These are phyloP conservation scores for Sinosuthora webbiana DNA, from an alignment of 2,113 vertebrate species.

Conservation along the genomic window DNA sequence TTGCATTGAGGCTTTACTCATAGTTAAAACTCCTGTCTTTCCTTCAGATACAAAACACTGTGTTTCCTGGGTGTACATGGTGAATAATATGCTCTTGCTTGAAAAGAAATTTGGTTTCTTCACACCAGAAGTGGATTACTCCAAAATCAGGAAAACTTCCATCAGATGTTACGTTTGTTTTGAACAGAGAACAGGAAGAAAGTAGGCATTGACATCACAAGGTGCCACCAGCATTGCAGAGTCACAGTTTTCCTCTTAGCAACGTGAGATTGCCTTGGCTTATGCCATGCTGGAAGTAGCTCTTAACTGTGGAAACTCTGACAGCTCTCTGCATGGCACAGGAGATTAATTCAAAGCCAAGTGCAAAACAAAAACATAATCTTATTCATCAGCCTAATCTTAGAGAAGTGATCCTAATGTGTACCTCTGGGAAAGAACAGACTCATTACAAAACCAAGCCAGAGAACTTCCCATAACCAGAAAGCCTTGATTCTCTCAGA, in stretches of 20 bases:
- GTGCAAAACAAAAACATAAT: constrained; percentile 18
- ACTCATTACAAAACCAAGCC: not conserved
- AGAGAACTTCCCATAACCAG: not conserved
- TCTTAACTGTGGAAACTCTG: not conserved
- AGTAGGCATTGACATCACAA: not conserved
- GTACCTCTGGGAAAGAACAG: not conserved
- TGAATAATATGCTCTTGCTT: not conserved
- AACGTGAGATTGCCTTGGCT: rapidly evolving
- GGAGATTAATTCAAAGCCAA: constrained; percentile 1
- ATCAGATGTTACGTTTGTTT: not conserved
- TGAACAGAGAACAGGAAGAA: not conserved
- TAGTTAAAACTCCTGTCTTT: not conserved
- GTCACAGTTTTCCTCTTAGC: not conserved
- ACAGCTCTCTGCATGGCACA: not conserved
- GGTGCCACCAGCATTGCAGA: not conserved
- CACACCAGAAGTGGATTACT: not conserved
- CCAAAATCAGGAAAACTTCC: not conserved
- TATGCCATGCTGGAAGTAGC: not conserved
- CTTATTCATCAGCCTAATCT: not conserved
- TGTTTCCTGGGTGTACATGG: not conserved
- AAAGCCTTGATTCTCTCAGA: not conserved
- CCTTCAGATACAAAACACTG: not conserved
- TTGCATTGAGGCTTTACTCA: not conserved
- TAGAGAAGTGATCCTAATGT: not conserved
- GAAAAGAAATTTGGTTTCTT: not conserved